These are phyloP conservation scores for Proterorhinus semilunaris DNA, from an alignment of 2,113 vertebrate genomes.

Conservation along the genomic window DNA sequence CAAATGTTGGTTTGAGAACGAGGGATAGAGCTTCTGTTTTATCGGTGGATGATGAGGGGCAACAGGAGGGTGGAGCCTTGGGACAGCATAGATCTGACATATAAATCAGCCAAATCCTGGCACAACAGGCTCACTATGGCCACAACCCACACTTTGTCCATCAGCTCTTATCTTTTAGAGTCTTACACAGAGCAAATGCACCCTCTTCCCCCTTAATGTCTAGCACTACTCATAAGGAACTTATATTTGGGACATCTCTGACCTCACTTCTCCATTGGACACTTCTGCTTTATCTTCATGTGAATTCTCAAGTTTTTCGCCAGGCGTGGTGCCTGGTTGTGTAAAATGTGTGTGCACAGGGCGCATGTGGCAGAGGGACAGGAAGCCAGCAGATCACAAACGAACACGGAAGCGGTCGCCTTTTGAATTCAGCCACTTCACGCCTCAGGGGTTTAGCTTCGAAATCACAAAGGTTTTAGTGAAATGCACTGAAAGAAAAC, in stretches of 20 bases:
- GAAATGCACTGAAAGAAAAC: neutral
- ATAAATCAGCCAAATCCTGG: too few species aligned
- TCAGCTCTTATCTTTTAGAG: too few species aligned
- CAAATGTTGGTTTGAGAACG: too few species aligned
- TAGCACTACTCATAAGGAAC: slow-evolving; percentile 15
- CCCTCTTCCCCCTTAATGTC: neutral
- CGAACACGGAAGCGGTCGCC: neutral
- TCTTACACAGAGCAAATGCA: neutral
- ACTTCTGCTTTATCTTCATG: slow-evolving; percentile 57
- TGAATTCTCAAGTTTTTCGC: slow-evolving; percentile 23
- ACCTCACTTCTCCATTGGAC: slow-evolving; percentile 64
- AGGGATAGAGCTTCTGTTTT: too few species aligned
- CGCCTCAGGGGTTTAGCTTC: neutral
- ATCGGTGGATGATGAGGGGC: too few species aligned
- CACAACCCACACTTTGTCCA: too few species aligned
- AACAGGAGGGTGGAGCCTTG: too few species aligned
- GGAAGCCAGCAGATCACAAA: slow-evolving; percentile 45
- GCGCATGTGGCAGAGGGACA: slow-evolving; percentile 31
- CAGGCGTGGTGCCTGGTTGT: slow-evolving; percentile 8
- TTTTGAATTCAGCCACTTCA: neutral
- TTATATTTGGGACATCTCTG: slow-evolving; percentile 25
- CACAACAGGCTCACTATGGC: too few species aligned
- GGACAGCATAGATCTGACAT: too few species aligned
- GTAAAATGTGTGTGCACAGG: neutral
- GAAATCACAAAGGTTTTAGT: neutral